These are phyloP conservation scores for Timandra comae DNA, from an alignment of 2,888 invertebrate genomes.

Conservation along the genomic window DNA sequence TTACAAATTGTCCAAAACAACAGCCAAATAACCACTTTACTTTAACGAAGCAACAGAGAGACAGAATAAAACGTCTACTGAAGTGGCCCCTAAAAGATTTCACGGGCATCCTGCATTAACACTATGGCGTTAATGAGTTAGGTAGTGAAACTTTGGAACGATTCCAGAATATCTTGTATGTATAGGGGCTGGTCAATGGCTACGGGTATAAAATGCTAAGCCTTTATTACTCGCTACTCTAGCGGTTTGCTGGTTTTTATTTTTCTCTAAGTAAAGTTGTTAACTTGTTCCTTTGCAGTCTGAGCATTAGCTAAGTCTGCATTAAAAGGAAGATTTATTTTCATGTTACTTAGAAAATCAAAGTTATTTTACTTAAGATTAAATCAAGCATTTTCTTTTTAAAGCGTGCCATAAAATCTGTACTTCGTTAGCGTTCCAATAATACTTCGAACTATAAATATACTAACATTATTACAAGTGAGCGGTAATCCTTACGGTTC, in stretches of 20 bases:
- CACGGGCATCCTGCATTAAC: constrained; percentile 65
- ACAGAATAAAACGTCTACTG: constrained; percentile 55
- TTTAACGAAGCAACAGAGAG: constrained; percentile 63
- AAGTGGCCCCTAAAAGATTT: constrained; percentile 61
- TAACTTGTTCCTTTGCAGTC: too few relatives aligned
- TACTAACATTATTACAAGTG: constrained; percentile 1
- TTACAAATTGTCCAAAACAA: constrained; percentile 36
- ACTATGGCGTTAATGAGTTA: constrained; percentile 60
- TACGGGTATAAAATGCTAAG: constrained; percentile 5
- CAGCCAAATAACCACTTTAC: constrained; percentile 63
- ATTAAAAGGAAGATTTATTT: too few relatives aligned
- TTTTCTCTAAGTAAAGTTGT: too few relatives aligned
- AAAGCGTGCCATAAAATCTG: constrained; percentile 4
- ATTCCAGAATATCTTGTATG: constrained; percentile 61
- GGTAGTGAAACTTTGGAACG: constrained; percentile 61
- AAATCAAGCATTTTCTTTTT: too few relatives aligned
- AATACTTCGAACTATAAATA: constrained; percentile 18
- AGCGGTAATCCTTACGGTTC: constrained; percentile 36
- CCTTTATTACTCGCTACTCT: not conserved
- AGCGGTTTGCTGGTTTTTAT: not conserved
- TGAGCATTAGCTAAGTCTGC: too few relatives aligned
- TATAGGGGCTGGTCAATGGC: constrained; percentile 29
- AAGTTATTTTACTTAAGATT: too few relatives aligned
- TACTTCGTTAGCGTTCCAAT: too few relatives aligned
- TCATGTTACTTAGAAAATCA: too few relatives aligned